These are phyloP conservation scores for Belonocnema kinseyi DNA, from an alignment of 1,140 invertebrate genomes.

Conservation along the genomic window DNA sequence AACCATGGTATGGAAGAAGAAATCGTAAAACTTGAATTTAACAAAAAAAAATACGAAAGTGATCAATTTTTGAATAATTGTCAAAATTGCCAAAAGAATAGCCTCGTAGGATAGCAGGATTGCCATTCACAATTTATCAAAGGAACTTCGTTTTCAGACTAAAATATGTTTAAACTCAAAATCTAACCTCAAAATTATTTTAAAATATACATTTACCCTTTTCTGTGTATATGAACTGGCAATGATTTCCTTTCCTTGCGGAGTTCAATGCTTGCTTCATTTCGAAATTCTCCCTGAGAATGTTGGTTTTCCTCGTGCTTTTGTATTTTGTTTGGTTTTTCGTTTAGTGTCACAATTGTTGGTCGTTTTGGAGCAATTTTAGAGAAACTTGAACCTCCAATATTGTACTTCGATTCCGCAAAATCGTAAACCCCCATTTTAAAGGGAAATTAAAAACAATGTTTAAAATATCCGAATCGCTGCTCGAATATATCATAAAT, in stretches of 20 bases:
- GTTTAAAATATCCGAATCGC: not conserved
- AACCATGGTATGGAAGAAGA: too few relatives aligned
- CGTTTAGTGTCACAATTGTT: conserved; percentile 54
- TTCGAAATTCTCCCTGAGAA: conserved; percentile 33
- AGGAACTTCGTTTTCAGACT: too few relatives aligned
- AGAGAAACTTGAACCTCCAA: conserved; percentile 60
- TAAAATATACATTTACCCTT: conserved; percentile 61
- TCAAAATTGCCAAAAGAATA: too few relatives aligned
- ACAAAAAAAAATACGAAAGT: too few relatives aligned
- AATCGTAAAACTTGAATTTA: too few relatives aligned
- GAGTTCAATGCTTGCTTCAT: conserved; percentile 64
- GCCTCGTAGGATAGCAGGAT: too few relatives aligned
- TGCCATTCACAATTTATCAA: too few relatives aligned
- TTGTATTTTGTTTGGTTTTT: conserved; percentile 51
- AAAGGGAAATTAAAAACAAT: not conserved
- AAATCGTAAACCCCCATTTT: conserved; percentile 70
- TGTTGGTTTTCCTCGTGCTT: conserved; percentile 46
- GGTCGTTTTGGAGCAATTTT: conserved; percentile 63
- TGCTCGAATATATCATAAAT: not conserved
- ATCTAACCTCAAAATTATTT: conserved; percentile 30
- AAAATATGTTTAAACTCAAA: not conserved
- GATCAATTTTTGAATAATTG: too few relatives aligned
- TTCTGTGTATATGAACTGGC: conserved; percentile 74
- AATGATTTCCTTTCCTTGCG: conserved; percentile 75
- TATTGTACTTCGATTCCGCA: conserved; percentile 65